Percentiles rank a stretch among this genome's conserved stretches.
These are phyloP conservation scores for Centruroides vittatus DNA, from an alignment of 1,140 invertebrate genomes.

Conservation along the genomic window DNA sequence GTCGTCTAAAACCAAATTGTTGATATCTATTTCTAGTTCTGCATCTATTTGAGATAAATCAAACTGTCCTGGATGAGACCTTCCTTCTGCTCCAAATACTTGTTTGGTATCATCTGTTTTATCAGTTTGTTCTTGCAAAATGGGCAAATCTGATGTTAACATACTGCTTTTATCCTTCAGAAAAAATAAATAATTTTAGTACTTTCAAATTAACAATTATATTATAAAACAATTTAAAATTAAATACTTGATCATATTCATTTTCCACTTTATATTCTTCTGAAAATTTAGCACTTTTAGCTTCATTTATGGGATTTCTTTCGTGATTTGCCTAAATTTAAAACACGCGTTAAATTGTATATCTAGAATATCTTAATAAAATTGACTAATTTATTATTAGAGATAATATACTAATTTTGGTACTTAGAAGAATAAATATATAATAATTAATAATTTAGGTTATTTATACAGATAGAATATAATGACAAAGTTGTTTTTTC, in stretches of 20 bases:
- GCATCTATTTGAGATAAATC: slow-evolving; percentile 28
- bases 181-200: no score
- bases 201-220: no score
- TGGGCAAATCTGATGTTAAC: neutral
- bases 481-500: no score
- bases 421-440: no score
- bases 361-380: no score
- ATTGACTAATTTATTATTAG: no score
- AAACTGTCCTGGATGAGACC: slow-evolving; percentile 19
- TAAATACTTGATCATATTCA: no score
- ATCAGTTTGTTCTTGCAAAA: slow-evolving; percentile 3
- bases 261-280: no score
- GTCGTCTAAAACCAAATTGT: slow-evolving; percentile 44
- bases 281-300: slow-evolving; percentile 30
- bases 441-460: no score
- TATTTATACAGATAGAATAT: no score
- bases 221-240: no score
- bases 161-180: slow-evolving; percentile 33
- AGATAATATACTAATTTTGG: no score
- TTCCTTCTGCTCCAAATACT: slow-evolving; percentile 35
- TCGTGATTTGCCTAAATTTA: slow-evolving; percentile 47
- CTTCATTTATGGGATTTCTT: slow-evolving; percentile 54
- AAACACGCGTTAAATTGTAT: neutral
- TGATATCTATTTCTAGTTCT: slow-evolving; percentile 44
- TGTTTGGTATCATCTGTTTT: slow-evolving; percentile 31